Percentiles rank a stretch among this genome's conserved stretches.
Evolutionary conservation across 92 coral and sea anemone species (phyloP).

Genomic region (Epizoanthus rinbou): DNA sequence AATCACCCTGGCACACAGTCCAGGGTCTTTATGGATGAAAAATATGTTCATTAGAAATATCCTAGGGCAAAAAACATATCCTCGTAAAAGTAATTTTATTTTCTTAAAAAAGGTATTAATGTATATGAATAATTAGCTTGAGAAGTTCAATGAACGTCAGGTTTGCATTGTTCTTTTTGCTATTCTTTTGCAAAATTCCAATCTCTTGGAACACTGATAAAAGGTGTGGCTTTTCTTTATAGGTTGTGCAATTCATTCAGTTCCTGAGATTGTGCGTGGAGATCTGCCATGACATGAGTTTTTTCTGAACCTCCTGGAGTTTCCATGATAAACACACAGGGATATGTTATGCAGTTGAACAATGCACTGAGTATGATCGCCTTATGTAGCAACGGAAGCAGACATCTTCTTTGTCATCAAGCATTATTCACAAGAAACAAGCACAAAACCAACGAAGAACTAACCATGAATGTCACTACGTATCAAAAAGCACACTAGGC

Average conservation of each 20-base stretch:
- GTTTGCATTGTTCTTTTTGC: constrained; percentile 64
- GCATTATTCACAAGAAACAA: constrained; percentile 19
- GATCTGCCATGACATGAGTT: constrained; percentile 28
- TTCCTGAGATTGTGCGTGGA: constrained; percentile 12
- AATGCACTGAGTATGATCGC: neutral
- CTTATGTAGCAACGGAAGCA: constrained; percentile 1
- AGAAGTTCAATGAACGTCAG: constrained; percentile 32
- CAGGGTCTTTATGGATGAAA: neutral
- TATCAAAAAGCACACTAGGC: neutral
- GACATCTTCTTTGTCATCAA: neutral
- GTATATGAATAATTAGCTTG: constrained; percentile 55
- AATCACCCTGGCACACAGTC: neutral
- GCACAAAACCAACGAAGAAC: neutral
- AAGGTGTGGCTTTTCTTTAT: constrained; percentile 28
- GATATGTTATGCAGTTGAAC: neutral
- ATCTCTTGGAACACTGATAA: constrained; percentile 37
- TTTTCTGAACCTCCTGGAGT: constrained; percentile 20
- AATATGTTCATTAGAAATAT: constrained; percentile 10
- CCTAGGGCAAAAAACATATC: constrained; percentile 25
- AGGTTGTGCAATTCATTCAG: constrained; percentile 23
- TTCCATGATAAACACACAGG: constrained; percentile 1
- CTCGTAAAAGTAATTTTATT: constrained; percentile 17
- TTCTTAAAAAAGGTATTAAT: constrained; percentile 37
- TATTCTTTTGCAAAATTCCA: constrained; percentile 43
- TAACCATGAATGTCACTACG: neutral